Evolutionary conservation across 2,113 vertebrate genomes (phyloP), one percentile per base, ranked within the genome.

Genomic region (Psittacula cyanocephala): DNA sequence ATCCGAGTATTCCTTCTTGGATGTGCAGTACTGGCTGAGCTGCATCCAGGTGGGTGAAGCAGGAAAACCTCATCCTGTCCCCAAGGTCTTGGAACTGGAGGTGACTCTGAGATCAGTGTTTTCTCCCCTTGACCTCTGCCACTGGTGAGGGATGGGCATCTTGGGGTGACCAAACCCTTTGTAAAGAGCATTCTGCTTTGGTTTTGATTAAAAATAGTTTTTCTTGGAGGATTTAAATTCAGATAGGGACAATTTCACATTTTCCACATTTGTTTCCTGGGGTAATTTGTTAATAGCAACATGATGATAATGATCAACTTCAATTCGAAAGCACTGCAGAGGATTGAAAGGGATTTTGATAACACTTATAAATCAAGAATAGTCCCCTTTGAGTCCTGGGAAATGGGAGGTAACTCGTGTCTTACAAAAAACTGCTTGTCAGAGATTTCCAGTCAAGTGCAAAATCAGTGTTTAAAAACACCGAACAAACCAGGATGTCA

Each of bases 21-120:
- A 98, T 0, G 97, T 99, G 69, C 96, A 85, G 64, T 99, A 99
- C 97, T 99, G 99, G 99, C 97, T 99, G 28, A 91, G 94, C 86
- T 99, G 98, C 80, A 97, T 99, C 94, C 98, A 98, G 98, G 99
- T 99, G 97, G 71, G 97, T 41, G 27, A 52, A 35, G 31, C 3
- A 41, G 62, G 39, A 52, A 28, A 11, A 37, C n/a, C 59, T 77
- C 4, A 0, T 41, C 35, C 27, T 14, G 15, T 4, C 23, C 44
- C 33, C 1, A 1, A 39, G 18, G 13, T n/a, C 63, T 2, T 4
- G 37, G 24, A 8, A 7, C 25, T 33, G 69, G 7, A 0, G 13
- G 35, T 37, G 60, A 35, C 69, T 68, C 55, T 3, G 4, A 67
- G 65, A 10, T 39, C n/a, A 53, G 50, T 10, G 17, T 74, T 86